Percentiles rank a stretch among this genome's conserved stretches.
Evolutionary conservation across 2,113 vertebrate species (phyloP).

Genomic region (Neotoma lepida): DNA sequence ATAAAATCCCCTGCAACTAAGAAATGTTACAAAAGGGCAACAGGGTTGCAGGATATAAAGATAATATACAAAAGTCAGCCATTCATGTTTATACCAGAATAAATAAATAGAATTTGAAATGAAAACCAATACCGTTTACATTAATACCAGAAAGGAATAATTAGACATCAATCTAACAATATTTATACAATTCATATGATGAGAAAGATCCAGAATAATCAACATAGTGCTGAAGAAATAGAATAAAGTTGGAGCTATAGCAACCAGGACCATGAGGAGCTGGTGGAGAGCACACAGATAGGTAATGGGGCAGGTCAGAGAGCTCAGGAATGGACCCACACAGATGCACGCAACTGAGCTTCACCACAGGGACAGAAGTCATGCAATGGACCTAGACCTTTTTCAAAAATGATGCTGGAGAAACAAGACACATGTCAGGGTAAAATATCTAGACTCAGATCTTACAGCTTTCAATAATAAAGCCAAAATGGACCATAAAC

Average conservation of each 20-base stretch:
- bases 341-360: neutral
- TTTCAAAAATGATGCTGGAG: neutral
- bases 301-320: neutral
- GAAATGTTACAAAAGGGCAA: neutral
- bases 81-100: neutral
- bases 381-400: neutral
- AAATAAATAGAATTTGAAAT: neutral
- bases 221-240: neutral
- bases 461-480: neutral
- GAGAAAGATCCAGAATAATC: neutral
- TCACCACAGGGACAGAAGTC: neutral
- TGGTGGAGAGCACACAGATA: neutral
- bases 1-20: neutral
- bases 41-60: neutral
- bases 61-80: too few species aligned
- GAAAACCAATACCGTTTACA: neutral
- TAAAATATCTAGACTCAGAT: neutral
- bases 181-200: neutral
- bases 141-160: neutral
- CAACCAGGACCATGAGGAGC: neutral
- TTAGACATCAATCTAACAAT: neutral
- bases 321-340: neutral
- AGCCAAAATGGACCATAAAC: conserved; percentile 11
- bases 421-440: neutral
- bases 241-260: neutral